Evolutionary conservation across 2,888 invertebrate species (phyloP), one percentile per base, ranked within the genome.

Genomic region (Heliothis peltigera): DNA sequence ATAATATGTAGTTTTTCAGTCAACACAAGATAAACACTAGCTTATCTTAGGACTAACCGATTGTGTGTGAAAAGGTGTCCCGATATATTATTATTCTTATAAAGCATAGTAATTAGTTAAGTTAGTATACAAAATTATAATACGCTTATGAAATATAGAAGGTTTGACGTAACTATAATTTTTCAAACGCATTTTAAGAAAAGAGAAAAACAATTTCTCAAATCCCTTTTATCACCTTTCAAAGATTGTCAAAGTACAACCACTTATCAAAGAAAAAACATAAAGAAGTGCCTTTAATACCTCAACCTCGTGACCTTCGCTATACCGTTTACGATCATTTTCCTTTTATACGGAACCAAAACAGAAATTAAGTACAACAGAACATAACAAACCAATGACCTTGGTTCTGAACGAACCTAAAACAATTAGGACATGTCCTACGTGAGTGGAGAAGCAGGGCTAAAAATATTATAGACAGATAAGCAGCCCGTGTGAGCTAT

Each of bases 321-420:
- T 15, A 28, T 42, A 42, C 6, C 19, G 5, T 58, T 67, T 22
- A 44, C 12, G 28, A 58, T 32, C 39, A 49, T 74, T 70, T 61
- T 57, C 56, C 47, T 56, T 51, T 51, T 35, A 17, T 10, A 2
- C n/a, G 0, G n/a, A 49, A 55, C 44, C 48, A 43, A 75, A 55
- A 62, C 52, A 48, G 55, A 75, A 75, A 62, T 75, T 48, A 75
- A 56, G 56, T 49, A 64, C 52, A 67, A 64, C 51, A 70, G 61
- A 77, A 65, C 66, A 75, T 35, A 60, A 47, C 64, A 57, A 49
- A 61, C 46, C 51, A 65, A 60, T 57, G 62, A 63, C 58, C 57
- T 64, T 55, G 25, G 56, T 61, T 59, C 10, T 53, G 22, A 48
- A 70, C 22, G 52, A 63, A 64, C 32, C 48, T 48, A 54, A 67